Percentiles rank a stretch among this genome's conserved stretches.
phyloP scores from a whole-genome alignment of 2,113 vertebrate species.

The Gobius niger region DNA sequence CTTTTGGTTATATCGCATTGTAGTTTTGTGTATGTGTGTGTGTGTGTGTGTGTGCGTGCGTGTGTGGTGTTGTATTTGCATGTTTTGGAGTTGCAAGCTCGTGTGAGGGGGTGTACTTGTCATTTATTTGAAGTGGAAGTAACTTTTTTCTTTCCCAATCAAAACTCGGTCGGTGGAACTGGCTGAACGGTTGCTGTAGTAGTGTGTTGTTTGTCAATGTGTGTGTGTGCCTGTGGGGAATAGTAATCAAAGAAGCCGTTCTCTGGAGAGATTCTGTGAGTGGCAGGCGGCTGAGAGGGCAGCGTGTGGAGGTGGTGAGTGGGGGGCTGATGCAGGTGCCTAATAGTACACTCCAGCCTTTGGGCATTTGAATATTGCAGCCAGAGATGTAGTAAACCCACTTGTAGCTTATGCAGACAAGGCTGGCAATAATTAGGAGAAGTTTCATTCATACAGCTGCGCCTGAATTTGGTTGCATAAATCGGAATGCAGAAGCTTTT shows the following conservation, averaged over 20 bases:
- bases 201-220: slow-evolving; percentile 21
- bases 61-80: slow-evolving; percentile 47
- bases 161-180: slow-evolving; percentile 59
- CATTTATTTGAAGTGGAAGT: slow-evolving; percentile 59
- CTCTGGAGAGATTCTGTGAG: slow-evolving; percentile 52
- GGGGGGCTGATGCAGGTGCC: slow-evolving; percentile 64
- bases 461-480: slow-evolving; percentile 28
- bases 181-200: slow-evolving; percentile 38
- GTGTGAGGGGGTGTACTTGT: slow-evolving; percentile 43
- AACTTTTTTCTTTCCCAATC: slow-evolving; percentile 63
- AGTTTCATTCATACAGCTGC: slow-evolving; percentile 22
- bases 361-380: slow-evolving; percentile 47
- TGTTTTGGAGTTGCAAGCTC: slow-evolving; percentile 29
- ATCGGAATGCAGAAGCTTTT: slow-evolving; percentile 12
- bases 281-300: slow-evolving; percentile 69
- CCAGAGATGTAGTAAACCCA: slow-evolving; percentile 37
- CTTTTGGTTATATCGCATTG: slow-evolving; percentile 70
- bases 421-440: slow-evolving; percentile 37
- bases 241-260: slow-evolving; percentile 58
- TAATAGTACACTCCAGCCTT: slow-evolving; percentile 60
- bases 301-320: slow-evolving; percentile 58
- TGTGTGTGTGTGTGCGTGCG: too few relatives aligned
- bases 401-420: slow-evolving; percentile 26
- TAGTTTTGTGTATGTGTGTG: slow-evolving; percentile 52
- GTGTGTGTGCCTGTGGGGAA: slow-evolving; percentile 47